Conservation (phyloP, 2,888 invertebrate species). For the Andrena bucephala region DNA sequence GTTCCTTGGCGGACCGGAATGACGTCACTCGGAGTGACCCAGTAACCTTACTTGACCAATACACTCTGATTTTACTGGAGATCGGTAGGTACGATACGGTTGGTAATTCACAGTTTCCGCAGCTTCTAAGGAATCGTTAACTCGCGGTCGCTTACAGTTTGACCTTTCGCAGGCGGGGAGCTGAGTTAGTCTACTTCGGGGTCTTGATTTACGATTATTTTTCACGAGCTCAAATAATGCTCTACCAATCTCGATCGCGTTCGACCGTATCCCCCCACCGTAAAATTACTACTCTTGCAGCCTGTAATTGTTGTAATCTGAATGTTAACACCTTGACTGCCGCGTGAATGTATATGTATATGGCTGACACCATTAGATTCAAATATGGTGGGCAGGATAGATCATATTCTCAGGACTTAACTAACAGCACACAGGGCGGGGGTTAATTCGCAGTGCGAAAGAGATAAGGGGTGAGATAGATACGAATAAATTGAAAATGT, state of each 20-base stretch:
- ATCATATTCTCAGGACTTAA: neutral
- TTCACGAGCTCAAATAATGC: constrained; percentile 7
- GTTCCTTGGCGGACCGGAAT: constrained; percentile 70
- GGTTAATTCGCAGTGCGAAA: too few relatives aligned
- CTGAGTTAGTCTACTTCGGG: neutral
- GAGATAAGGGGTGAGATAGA: too few relatives aligned
- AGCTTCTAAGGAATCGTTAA: constrained; percentile 48
- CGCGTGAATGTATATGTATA: neutral
- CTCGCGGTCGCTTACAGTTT: neutral
- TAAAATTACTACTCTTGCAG: constrained; percentile 4
- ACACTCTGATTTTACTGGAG: constrained; percentile 39
- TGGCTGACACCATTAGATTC: neutral
- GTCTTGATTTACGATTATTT: constrained; percentile 12
- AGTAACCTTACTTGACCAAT: constrained; percentile 82
- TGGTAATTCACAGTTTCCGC: constrained; percentile 57
- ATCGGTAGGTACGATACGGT: constrained; percentile 57
- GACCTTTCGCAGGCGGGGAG: constrained; percentile 31
- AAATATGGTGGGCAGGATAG: neutral
- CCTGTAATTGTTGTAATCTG: neutral
- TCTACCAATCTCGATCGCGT: constrained; percentile 16
- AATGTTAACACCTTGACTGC: neutral
- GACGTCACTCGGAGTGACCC: constrained; percentile 79
- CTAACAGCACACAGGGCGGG: too few relatives aligned
- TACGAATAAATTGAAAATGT: too few relatives aligned
- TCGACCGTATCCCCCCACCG: constrained; percentile 7